These are phyloP conservation scores for Hirtodrosophila duncani DNA, from an alignment of 2,888 invertebrate genomes.

Conservation along the genomic window DNA sequence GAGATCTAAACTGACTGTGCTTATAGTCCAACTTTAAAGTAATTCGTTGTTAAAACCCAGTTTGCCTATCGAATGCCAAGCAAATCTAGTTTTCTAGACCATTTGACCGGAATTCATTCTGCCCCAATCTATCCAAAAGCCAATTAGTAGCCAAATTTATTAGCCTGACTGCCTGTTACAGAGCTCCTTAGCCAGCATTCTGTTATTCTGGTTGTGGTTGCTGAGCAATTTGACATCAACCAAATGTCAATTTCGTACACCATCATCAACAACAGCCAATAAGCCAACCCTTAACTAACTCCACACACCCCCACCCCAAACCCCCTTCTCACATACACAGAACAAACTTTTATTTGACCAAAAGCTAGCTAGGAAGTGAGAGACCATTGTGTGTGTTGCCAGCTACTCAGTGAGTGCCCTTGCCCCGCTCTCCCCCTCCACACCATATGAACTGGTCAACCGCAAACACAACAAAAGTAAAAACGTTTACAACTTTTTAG, in stretches of 20 bases:
- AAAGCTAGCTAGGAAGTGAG: conserved; percentile 50
- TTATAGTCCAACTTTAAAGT: no score
- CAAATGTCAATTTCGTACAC: conserved; percentile 69
- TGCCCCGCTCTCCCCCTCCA: neutral
- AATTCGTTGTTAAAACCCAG: no score
- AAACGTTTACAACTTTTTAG: conserved; percentile 74
- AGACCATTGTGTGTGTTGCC: conserved; percentile 54
- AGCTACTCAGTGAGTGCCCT: conserved; percentile 32
- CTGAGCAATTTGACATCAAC: conserved; percentile 53
- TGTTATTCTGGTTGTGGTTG: conserved; percentile 26
- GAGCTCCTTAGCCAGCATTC: neutral
- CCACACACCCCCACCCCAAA: conserved; percentile 10
- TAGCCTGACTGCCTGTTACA: conserved; percentile 42
- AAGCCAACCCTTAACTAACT: conserved; percentile 37
- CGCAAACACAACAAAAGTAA: conserved; percentile 62
- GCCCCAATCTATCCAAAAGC: neutral
- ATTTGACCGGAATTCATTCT: neutral
- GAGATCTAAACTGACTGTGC: no score
- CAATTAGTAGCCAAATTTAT: conserved; percentile 41
- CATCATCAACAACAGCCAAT: conserved; percentile 70
- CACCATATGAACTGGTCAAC: conserved; percentile 40
- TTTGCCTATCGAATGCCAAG: no score
- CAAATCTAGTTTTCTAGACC: no score
- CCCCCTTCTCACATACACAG: neutral
- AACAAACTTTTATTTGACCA: conserved; percentile 44